Conservation (phyloP, 53 echinoderm and acorn worm species). For the Crossaster papposus region DNA sequence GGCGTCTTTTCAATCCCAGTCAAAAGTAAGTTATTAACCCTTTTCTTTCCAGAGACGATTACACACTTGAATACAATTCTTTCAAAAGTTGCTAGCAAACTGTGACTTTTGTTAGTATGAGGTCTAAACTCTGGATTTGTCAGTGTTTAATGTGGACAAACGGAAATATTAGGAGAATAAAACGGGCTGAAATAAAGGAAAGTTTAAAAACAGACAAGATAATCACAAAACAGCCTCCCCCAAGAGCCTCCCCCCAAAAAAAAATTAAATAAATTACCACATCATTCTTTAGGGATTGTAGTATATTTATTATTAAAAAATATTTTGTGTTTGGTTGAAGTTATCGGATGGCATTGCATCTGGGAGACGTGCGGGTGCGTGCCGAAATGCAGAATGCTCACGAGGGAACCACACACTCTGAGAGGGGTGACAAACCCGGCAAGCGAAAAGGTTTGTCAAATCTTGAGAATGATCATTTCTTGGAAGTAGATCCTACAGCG, state of each 20-base stretch:
- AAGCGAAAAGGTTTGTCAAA: conserved; percentile 36
- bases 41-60: not conserved
- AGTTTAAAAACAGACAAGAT: too few species aligned
- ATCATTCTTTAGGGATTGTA: too few species aligned
- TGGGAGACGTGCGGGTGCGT: conserved; percentile 86
- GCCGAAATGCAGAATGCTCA: conserved; percentile 65
- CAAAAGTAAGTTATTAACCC: conserved; percentile 76
- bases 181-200: too few species aligned
- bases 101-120: too few species aligned
- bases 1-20: conserved; percentile 89
- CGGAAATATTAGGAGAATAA: too few species aligned
- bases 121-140: not conserved
- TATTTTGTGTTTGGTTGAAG: conserved; percentile 34
- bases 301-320: too few species aligned
- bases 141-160: not conserved
- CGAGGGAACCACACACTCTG: not conserved
- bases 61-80: not conserved
- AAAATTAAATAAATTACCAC: too few species aligned
- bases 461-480: not conserved
- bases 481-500: not conserved
- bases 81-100: too few species aligned
- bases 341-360: conserved; percentile 78
- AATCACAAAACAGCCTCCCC: too few species aligned
- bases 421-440: conserved; percentile 2
- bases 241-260: too few species aligned